Percentiles rank a stretch among this genome's conserved stretches.
phyloP scores from a whole-genome alignment of 2,888 invertebrate species.

The Heteromurus nitidus region DNA sequence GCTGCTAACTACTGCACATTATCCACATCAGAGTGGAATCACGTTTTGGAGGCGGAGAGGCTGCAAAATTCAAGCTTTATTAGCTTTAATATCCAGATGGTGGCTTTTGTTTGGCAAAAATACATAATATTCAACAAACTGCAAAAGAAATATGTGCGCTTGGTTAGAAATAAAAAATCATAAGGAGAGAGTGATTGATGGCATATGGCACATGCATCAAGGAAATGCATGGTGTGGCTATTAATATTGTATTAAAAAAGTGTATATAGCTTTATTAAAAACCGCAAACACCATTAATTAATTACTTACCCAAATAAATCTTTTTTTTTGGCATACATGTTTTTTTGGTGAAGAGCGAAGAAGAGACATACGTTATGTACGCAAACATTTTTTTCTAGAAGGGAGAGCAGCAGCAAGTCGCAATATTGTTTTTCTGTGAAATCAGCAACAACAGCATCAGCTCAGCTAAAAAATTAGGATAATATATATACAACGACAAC shows the following conservation, averaged over 20 bases:
- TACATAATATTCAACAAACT: too few species aligned
- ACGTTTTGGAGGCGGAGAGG: too few species aligned
- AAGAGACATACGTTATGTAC: constrained; percentile 7
- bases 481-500: constrained; percentile 38
- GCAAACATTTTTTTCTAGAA: constrained; percentile 33
- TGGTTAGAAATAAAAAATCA: too few species aligned
- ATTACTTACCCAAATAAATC: constrained; percentile 60
- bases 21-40: too few species aligned
- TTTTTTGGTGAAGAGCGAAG: constrained; percentile 54
- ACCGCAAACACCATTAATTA: constrained; percentile 61
- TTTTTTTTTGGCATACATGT: not conserved
- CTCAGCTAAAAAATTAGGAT: constrained; percentile 59
- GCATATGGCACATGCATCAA: not conserved
- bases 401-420: constrained; percentile 57
- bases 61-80: too few species aligned
- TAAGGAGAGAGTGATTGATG: not conserved
- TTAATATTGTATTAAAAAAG: too few species aligned
- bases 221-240: too few species aligned
- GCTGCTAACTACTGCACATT: too few species aligned
- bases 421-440: constrained; percentile 47
- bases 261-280: constrained; percentile 20
- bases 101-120: too few species aligned
- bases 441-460: constrained; percentile 59
- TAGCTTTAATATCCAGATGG: too few species aligned
- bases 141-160: too few species aligned